phyloP scores from a whole-genome alignment of 2,113 vertebrate species.

The Laterallus jamaicensis region DNA sequence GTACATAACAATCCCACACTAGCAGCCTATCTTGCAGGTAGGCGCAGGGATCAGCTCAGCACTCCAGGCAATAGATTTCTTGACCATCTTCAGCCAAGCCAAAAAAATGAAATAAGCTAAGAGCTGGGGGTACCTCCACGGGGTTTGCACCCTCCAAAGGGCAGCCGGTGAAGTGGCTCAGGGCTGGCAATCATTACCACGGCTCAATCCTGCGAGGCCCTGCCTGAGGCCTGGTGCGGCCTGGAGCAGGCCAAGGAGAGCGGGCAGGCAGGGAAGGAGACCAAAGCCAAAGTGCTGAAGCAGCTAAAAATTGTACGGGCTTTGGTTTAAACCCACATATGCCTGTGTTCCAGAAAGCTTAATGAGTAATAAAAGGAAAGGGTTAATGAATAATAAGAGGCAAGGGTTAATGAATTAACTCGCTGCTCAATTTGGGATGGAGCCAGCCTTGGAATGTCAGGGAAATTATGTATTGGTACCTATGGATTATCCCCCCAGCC shows the following conservation, averaged over 20 bases:
- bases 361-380: neutral
- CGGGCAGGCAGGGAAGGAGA: neutral
- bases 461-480: neutral
- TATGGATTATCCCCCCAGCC: neutral
- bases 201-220: neutral
- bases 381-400: no score
- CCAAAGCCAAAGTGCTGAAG: neutral
- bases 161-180: accelerated
- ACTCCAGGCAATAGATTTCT: neutral
- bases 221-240: neutral
- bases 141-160: neutral
- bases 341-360: neutral
- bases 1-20: no score
- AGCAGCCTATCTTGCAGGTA: accelerated
- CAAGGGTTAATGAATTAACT: neutral
- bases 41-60: neutral
- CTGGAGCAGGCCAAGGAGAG: neutral
- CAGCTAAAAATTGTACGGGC: neutral
- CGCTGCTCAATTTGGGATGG: neutral
- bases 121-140: accelerated
- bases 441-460: neutral
- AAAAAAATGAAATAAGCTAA: neutral
- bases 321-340: neutral
- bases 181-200: neutral
- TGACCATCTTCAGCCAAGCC: neutral